Evolutionary conservation across 2,797 vertebrate species (phyloP).

Genomic region (Synanceia verrucosa): DNA sequence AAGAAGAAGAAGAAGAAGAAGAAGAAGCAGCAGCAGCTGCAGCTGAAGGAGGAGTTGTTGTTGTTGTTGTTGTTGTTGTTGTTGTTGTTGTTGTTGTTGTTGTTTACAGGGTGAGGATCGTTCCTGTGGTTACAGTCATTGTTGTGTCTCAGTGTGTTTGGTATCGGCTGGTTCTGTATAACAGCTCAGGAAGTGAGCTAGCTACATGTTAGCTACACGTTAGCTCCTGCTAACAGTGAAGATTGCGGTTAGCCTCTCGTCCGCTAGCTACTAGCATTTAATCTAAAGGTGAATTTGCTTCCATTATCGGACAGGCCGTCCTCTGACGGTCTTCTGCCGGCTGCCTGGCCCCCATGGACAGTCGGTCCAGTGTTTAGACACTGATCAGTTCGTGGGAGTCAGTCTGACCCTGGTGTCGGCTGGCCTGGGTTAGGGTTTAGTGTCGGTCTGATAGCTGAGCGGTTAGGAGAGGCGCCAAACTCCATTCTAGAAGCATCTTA

Average conservation of each 20-base stretch:
- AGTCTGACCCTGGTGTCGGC: neutral
- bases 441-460: neutral
- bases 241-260: neutral
- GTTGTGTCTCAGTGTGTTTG: neutral
- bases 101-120: neutral
- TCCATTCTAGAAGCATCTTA: neutral
- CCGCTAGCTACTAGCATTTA: constrained; percentile 13
- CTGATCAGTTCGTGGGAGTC: no score
- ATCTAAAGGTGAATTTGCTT: neutral
- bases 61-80: no score
- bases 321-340: neutral
- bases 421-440: neutral
- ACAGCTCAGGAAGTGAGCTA: neutral
- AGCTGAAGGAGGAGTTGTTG: no score
- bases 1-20: no score
- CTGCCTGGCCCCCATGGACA: neutral
- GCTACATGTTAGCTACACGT: no score
- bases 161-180: neutral
- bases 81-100: no score
- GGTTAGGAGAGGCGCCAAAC: neutral
- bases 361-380: neutral
- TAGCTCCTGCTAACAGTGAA: neutral
- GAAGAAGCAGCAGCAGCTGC: no score
- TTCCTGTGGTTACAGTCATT: no score
- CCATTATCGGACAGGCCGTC: constrained; percentile 47